phyloP scores from a whole-genome alignment of 2,113 vertebrate genomes.

The Cathartes aura region DNA sequence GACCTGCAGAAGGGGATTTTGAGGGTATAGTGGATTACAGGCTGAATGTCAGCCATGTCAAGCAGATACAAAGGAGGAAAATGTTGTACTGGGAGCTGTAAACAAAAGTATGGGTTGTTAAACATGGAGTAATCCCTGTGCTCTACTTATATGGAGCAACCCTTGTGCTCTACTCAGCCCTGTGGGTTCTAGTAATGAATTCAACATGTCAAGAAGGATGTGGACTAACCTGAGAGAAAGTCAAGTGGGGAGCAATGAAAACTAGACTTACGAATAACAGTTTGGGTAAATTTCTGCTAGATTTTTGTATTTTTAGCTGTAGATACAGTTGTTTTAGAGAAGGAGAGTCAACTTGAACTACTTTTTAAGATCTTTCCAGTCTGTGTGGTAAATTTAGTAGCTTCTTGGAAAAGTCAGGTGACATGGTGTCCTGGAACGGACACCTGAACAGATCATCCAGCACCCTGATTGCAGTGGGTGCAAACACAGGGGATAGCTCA shows the following conservation, averaged over 20 bases:
- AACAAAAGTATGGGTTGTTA: background rate
- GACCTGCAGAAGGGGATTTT: background rate
- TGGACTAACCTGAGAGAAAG: background rate
- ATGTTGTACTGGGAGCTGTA: background rate
- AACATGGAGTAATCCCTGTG: background rate
- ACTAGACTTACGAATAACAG: background rate
- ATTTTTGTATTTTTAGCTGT: background rate
- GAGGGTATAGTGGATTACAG: background rate
- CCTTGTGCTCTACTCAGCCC: background rate
- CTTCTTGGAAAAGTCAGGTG: background rate
- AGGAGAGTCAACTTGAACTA: background rate
- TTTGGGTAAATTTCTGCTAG: background rate
- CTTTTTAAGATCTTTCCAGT: background rate
- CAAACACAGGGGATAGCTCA: background rate
- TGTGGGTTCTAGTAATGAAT: background rate
- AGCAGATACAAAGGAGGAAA: background rate
- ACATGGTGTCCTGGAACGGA: background rate
- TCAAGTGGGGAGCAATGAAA: background rate
- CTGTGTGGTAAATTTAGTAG: background rate
- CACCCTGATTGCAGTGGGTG: background rate
- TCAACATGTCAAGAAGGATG: background rate
- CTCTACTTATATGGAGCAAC: background rate
- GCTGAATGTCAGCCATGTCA: background rate
- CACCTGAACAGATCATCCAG: background rate
- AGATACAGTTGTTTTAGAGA: background rate